Evolutionary conservation across 2,888 invertebrate genomes (phyloP).

Genomic region (Eulithis testata): DNA sequence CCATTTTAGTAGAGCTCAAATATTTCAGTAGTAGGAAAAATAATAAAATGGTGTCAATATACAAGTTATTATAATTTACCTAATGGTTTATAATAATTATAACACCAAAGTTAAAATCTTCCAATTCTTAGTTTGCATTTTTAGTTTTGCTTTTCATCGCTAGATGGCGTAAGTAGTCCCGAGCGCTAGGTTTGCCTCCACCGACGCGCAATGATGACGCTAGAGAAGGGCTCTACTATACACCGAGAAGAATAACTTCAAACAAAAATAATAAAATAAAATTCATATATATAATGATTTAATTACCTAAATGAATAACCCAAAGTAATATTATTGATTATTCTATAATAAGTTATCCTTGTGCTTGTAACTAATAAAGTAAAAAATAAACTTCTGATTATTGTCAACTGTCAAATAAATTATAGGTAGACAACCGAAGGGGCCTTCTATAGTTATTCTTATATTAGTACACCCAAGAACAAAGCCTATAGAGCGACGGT

Average conservation of each 20-base stretch:
- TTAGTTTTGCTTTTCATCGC: conserved; percentile 65
- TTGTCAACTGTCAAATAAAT: background rate
- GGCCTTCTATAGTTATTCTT: background rate
- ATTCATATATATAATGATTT: background rate
- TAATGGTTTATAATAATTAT: no score
- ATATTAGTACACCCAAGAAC: conserved; percentile 28
- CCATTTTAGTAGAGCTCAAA: no score
- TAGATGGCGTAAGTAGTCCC: conserved; percentile 69
- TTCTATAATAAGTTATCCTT: no score
- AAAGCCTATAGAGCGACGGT: conserved; percentile 50
- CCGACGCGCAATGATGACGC: no score
- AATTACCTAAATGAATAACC: background rate
- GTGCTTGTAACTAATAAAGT: no score
- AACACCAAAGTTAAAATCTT: no score
- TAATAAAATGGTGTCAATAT: no score
- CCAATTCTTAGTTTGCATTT: conserved; percentile 33
- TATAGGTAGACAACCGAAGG: background rate
- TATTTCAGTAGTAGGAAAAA: no score
- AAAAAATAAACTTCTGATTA: no score
- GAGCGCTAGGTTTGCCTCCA: background rate
- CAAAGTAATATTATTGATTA: no score
- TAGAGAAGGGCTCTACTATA: background rate
- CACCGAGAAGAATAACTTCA: background rate
- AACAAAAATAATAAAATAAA: no score
- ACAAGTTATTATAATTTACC: no score